Base-by-base conservation (phyloP, 1,140 invertebrate species). In the Pseudomyrmex sp. region DNA sequence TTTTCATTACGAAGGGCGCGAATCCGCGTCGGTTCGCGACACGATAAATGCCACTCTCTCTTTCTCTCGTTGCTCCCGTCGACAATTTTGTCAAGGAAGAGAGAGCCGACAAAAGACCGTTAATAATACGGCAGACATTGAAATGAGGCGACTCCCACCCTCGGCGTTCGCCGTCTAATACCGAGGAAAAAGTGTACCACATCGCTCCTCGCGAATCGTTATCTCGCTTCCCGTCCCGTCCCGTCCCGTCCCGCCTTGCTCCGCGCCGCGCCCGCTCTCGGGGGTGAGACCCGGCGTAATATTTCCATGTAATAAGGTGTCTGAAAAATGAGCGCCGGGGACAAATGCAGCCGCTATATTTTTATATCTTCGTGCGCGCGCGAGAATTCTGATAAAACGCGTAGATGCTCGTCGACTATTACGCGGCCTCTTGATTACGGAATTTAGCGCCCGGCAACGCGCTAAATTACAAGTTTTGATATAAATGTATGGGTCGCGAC, bases 101-200 rank as follows among this genome's bases (percentile, higher is more conserved):
- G 35, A 35, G 35, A 50, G 59, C 5, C 26, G 79, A 74, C 70
- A 63, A 75, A 74, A 65, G 70, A 63, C 18, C 58, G 79, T 82
- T 82, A 82, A 75, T 82, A 82, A 82, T 74, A 82, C 79, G 59
- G 12, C 26, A 46, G 44, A 44, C 58, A 82, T 82, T 74, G 79
- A 82, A 82, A 82, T 63, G 68, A 74, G 50, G 46, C 61, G 69
- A 35, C 50, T 61, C 58, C 26, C 44, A 72, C 44, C 7, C 61
- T 58, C 63, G 62, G 77, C 35, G 35, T 4, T 35, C 35, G 35
- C 68, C 52, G 77, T 73, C 69, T 82, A 82, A 82, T 74, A 74
- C 58, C 46, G n/a, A 74, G 35, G 46, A 63, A 82, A 74, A 74
- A 82, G 70, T n/a, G 79, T n/a, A 63, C 48, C 59, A 50, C 79